These are phyloP conservation scores for Drosophila greeni DNA, from an alignment of 2,888 invertebrate genomes.

Conservation along the genomic window DNA sequence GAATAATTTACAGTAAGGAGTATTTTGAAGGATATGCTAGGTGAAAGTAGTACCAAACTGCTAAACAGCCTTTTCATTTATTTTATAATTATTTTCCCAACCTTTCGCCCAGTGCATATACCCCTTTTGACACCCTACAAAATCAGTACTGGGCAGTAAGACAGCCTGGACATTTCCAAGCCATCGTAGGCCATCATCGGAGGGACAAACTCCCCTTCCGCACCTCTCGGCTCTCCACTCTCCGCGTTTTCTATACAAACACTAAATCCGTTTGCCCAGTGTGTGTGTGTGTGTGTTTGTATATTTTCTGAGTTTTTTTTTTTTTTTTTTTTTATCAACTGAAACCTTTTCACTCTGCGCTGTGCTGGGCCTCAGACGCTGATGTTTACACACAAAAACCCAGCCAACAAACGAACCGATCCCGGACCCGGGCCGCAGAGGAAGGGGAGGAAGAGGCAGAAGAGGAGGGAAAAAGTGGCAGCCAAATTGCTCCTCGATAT, in stretches of 20 bases:
- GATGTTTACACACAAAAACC: slow-evolving; percentile 62
- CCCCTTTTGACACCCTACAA: slow-evolving; percentile 12
- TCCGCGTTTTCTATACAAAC: slow-evolving; percentile 63
- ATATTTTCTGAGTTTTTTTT: slow-evolving; percentile 34
- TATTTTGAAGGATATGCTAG: too few relatives aligned
- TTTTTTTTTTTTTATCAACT: slow-evolving; percentile 57
- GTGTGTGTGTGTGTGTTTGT: slow-evolving; percentile 46
- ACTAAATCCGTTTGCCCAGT: slow-evolving; percentile 63
- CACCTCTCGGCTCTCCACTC: slow-evolving; percentile 3
- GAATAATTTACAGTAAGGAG: too few relatives aligned
- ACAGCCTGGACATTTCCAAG: slow-evolving; percentile 36
- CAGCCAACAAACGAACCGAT: slow-evolving; percentile 42
- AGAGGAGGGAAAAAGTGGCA: slow-evolving; percentile 63
- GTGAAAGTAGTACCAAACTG: too few relatives aligned
- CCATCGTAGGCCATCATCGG: slow-evolving; percentile 37
- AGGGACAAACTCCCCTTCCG: slow-evolving; percentile 37
- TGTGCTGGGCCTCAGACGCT: slow-evolving; percentile 55
- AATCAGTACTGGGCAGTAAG: slow-evolving; percentile 9
- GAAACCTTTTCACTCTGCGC: slow-evolving; percentile 64
- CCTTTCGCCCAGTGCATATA: slow-evolving; percentile 9
- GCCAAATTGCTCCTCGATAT: slow-evolving; percentile 75
- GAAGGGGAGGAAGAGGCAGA: slow-evolving; percentile 1
- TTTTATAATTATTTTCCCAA: too few relatives aligned
- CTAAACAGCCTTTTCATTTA: not conserved
- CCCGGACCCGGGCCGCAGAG: slow-evolving; percentile 25